These are phyloP conservation scores for Lamprotornis superbus DNA, from an alignment of 2,113 vertebrate species.

Conservation along the genomic window DNA sequence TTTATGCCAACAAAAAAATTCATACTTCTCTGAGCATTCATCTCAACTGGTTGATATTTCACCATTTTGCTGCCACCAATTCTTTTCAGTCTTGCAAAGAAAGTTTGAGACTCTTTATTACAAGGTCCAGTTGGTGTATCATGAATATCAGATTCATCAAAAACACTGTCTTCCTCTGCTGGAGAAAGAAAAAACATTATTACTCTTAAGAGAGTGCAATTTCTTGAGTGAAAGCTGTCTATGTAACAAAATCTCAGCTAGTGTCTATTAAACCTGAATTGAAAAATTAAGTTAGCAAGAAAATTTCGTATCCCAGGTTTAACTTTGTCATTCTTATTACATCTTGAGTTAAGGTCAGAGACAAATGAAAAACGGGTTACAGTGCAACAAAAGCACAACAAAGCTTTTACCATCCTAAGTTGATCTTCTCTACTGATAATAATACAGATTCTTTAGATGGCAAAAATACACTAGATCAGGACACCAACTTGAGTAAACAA, in stretches of 20 bases:
- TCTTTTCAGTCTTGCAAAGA: conserved; percentile 97
- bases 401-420: neutral
- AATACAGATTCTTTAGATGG: neutral
- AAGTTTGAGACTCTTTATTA: conserved; percentile 98
- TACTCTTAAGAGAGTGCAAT: conserved; percentile 59
- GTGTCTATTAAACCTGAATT: neutral
- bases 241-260: neutral
- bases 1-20: conserved; percentile 67
- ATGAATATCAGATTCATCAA: conserved; percentile 98
- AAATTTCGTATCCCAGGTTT: neutral
- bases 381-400: neutral
- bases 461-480: neutral
- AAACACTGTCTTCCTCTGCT: conserved; percentile 98
- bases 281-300: neutral
- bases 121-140: conserved; percentile 95
- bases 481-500: neutral
- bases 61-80: conserved; percentile 98
- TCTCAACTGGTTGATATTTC: conserved; percentile 98
- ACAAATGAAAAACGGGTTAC: neutral
- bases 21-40: conserved; percentile 98
- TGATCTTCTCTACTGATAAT: neutral
- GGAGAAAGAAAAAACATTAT: conserved; percentile 69
- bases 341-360: neutral
- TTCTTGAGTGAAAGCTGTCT: neutral
- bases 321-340: neutral